Conservation (phyloP, 2,797 vertebrate species). For the Paguma larvata region DNA sequence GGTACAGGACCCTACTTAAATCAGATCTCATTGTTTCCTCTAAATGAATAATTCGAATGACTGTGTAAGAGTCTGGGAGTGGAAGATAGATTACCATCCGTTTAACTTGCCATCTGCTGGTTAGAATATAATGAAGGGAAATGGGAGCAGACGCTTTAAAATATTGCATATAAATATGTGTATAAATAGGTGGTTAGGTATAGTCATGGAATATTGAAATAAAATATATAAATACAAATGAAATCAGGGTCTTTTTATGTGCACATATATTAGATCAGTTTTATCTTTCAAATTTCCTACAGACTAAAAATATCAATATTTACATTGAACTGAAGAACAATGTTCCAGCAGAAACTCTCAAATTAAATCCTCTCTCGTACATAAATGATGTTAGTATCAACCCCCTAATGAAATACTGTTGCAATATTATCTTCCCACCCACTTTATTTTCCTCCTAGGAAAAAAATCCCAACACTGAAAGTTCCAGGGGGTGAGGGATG, state of each 20-base stretch:
- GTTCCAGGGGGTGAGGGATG: rapidly evolving
- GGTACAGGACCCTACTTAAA: neutral
- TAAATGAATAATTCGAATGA: neutral
- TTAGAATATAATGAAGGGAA: neutral
- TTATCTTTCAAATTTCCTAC: neutral
- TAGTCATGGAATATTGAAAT: neutral
- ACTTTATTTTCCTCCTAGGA: neutral
- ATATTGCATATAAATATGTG: neutral
- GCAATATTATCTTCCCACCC: neutral
- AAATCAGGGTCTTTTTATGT: neutral
- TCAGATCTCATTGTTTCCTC: neutral
- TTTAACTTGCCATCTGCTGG: neutral
- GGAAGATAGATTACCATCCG: neutral
- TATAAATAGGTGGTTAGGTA: neutral
- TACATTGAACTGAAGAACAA: neutral
- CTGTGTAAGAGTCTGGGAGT: neutral
- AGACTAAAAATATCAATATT: neutral
- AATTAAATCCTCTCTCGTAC: neutral
- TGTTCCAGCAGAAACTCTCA: neutral
- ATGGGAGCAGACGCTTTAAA: neutral
- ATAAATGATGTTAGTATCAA: neutral
- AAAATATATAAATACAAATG: neutral
- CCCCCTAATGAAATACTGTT: neutral
- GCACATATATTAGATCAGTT: neutral
- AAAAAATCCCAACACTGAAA: neutral